phyloP scores from a whole-genome alignment of 2,888 invertebrate genomes.

The Papilio gigon region DNA sequence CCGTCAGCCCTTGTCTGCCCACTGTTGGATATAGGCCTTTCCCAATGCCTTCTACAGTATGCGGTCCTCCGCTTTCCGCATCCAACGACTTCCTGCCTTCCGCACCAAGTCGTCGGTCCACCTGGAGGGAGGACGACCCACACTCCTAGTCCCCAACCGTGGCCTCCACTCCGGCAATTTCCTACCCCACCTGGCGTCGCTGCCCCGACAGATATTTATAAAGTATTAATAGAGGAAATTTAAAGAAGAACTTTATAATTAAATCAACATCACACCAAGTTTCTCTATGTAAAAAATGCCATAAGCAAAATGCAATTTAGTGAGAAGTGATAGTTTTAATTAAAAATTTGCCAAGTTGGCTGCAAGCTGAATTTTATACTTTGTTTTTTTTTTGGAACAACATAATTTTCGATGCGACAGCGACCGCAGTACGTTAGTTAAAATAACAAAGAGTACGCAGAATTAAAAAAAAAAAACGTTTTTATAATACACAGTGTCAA shows the following conservation, averaged over 20 bases:
- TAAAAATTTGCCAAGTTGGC: conserved; percentile 20
- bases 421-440: conserved; percentile 8
- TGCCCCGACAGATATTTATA: too few species aligned
- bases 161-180: too few species aligned
- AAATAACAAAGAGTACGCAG: neutral
- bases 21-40: too few species aligned
- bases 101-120: too few species aligned
- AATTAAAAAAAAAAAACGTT: conserved; percentile 8
- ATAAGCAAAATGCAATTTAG: conserved; percentile 18
- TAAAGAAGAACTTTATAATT: conserved; percentile 1
- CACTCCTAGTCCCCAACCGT: too few species aligned
- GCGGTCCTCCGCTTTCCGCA: too few species aligned
- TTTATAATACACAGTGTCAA: neutral
- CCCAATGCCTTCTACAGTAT: too few species aligned
- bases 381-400: conserved; percentile 18
- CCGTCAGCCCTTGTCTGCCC: too few species aligned
- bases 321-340: conserved; percentile 33
- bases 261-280: neutral
- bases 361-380: conserved; percentile 6
- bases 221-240: neutral
- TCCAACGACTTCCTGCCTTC: too few species aligned
- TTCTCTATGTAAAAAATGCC: conserved; percentile 15
- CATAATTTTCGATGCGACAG: conserved; percentile 16
- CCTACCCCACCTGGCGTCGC: too few species aligned
- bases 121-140: too few species aligned